These are phyloP conservation scores for Gymnorhina tibicen DNA, from an alignment of 2,113 vertebrate genomes.

Conservation along the genomic window DNA sequence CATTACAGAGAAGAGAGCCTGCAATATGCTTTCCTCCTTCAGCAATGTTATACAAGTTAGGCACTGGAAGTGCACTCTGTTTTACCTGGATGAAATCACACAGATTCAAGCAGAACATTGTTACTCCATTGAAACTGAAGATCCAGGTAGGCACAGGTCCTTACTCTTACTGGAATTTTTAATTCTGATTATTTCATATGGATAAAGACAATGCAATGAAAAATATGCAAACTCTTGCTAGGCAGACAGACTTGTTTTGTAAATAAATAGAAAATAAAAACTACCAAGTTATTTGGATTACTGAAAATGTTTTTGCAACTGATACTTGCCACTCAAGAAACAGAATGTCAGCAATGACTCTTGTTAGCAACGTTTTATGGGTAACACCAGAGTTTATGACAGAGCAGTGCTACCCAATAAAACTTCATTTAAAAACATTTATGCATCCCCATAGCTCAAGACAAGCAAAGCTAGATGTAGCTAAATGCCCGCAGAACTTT, in stretches of 20 bases:
- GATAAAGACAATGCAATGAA: neutral
- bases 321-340: neutral
- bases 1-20: neutral
- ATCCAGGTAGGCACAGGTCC: neutral
- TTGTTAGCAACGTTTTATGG: neutral
- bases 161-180: neutral
- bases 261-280: neutral
- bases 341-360: neutral
- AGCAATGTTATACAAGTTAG: neutral
- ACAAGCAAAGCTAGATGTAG: neutral
- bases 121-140: neutral
- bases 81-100: neutral
- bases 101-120: neutral
- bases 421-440: neutral
- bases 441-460: neutral
- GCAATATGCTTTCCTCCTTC: neutral
- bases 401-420: neutral
- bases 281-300: neutral
- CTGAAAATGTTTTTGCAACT: neutral
- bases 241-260: neutral
- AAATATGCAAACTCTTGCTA: neutral
- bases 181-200: neutral
- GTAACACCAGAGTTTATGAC: neutral
- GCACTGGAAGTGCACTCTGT: neutral
- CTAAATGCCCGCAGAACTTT: neutral